These are phyloP conservation scores for Tachina lurida DNA, from an alignment of 2,888 invertebrate species.

Conservation along the genomic window DNA sequence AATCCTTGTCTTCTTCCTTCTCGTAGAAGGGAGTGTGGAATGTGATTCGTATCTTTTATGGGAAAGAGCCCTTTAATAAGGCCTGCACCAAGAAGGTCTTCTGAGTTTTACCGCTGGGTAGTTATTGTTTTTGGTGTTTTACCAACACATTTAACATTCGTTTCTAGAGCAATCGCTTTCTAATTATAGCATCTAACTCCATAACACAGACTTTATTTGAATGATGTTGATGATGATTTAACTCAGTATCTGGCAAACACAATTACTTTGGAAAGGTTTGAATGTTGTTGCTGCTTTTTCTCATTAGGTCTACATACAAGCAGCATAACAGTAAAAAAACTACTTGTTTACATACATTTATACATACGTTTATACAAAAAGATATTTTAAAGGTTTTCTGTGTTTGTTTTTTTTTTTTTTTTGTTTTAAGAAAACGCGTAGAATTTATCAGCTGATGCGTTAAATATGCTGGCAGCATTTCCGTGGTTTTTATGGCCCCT, in stretches of 20 bases:
- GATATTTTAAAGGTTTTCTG: conserved; percentile 45
- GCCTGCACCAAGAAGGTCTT: no score
- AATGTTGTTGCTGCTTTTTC: neutral
- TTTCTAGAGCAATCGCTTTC: conserved; percentile 70
- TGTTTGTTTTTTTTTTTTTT: neutral
- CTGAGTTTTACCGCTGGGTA: no score
- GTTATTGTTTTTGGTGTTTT: conserved; percentile 7
- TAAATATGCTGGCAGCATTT: conserved; percentile 71
- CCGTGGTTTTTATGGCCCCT: conserved; percentile 63
- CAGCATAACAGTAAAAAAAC: neutral
- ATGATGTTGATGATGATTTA: conserved; percentile 27
- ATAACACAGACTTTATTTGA: conserved; percentile 14
- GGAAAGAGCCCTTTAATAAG: no score
- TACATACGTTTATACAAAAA: conserved; percentile 5
- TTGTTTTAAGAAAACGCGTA: conserved; percentile 41
- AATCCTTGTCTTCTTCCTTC: no score
- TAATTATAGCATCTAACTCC: conserved; percentile 59
- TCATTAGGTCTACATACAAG: conserved; percentile 1
- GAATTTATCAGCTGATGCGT: conserved; percentile 67
- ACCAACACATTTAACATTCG: conserved; percentile 38
- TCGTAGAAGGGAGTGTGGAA: no score
- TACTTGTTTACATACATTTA: conserved; percentile 8
- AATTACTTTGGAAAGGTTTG: conserved; percentile 3
- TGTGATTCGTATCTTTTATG: no score
- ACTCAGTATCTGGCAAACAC: conserved; percentile 24